phyloP scores from a whole-genome alignment of 2,113 vertebrate species.

The Muntiacus reevesi region DNA sequence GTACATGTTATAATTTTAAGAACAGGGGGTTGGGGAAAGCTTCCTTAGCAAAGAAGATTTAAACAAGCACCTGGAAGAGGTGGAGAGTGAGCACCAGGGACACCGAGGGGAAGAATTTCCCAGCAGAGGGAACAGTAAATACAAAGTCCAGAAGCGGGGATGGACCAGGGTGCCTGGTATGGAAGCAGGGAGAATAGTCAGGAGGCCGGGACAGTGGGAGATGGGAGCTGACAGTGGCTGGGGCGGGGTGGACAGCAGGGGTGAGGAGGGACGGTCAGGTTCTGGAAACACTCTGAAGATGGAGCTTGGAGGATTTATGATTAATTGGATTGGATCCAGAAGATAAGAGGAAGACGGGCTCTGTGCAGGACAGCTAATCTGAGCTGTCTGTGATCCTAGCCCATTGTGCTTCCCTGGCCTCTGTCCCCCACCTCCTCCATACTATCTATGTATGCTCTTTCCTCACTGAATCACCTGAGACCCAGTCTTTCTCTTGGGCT shows the following conservation, averaged over 20 bases:
- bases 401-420: too few species aligned
- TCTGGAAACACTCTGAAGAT: not conserved
- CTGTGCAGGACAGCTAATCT: not conserved
- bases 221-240: not conserved
- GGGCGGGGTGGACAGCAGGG: rapidly evolving
- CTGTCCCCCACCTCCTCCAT: not conserved
- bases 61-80: not conserved
- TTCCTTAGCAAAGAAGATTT: not conserved
- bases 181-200: not conserved
- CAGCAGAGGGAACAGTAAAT: not conserved
- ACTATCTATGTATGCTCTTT: not conserved
- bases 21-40: not conserved
- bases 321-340: not conserved
- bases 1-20: not conserved
- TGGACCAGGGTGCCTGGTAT: not conserved
- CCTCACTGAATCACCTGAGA: not conserved
- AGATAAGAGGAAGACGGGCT: not conserved
- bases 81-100: not conserved
- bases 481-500: not conserved
- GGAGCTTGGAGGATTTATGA: too few species aligned
- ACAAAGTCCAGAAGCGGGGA: not conserved
- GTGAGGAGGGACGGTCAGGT: not conserved
- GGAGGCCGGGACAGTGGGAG: not conserved
- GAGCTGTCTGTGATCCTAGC: not conserved
- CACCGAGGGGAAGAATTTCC: not conserved